Evolutionary conservation across 2,797 vertebrate genomes (phyloP).

Genomic region (Labeo calbasu): DNA sequence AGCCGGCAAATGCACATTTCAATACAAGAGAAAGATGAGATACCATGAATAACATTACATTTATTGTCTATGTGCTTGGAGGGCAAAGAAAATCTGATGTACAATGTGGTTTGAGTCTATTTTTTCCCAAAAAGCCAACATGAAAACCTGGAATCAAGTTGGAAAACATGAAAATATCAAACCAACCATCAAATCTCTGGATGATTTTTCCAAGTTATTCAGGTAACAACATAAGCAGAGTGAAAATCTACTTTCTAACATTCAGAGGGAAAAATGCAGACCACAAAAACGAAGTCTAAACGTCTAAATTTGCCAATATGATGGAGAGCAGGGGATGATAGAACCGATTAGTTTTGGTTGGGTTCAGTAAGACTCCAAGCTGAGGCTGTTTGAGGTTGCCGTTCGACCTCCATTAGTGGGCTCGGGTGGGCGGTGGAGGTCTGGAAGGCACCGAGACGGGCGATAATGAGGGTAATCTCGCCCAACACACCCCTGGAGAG

Average conservation of each 20-base stretch:
- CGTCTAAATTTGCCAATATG: conserved; percentile 10
- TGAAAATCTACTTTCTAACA: neutral
- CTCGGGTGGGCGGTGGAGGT: conserved; percentile 11
- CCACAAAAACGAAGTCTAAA: neutral
- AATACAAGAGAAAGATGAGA: conserved; percentile 65
- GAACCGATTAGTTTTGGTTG: conserved; percentile 35
- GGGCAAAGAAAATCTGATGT: conserved; percentile 64
- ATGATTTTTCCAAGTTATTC: neutral
- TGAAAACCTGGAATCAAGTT: conserved; percentile 61
- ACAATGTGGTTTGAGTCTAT: conserved; percentile 64
- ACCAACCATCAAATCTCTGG: neutral
- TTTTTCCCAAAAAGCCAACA: conserved; percentile 68
- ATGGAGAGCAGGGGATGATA: conserved; percentile 36
- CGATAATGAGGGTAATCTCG: conserved; percentile 41
- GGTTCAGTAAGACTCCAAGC: conserved; percentile 13
- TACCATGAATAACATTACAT: conserved; percentile 75
- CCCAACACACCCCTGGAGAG: conserved; percentile 6
- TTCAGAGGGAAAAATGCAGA: neutral
- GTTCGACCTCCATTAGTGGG: conserved; percentile 23
- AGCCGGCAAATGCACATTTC: conserved; percentile 65
- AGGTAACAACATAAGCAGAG: neutral
- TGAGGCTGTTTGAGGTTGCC: conserved; percentile 21
- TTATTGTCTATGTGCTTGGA: conserved; percentile 64
- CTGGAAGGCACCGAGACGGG: conserved; percentile 17
- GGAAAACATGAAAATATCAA: conserved; percentile 36